These are phyloP conservation scores for Rallus limicola DNA, from an alignment of 2,113 vertebrate genomes.

Conservation along the genomic window DNA sequence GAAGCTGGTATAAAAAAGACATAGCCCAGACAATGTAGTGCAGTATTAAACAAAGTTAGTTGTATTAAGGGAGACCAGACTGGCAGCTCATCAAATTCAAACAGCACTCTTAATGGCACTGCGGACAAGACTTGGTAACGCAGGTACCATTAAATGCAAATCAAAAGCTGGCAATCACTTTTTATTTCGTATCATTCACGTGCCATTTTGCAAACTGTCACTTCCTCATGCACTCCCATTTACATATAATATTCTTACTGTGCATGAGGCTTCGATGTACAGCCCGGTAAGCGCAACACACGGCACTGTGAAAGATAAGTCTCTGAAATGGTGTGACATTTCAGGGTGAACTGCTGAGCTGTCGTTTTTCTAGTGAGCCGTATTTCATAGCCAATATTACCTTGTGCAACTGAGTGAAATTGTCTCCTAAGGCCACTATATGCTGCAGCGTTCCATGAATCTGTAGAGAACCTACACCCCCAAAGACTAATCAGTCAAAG, in stretches of 20 bases:
- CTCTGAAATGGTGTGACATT: neutral
- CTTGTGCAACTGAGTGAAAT: neutral
- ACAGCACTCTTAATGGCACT: neutral
- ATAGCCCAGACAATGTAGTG: neutral
- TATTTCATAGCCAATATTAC: neutral
- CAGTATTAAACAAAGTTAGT: neutral
- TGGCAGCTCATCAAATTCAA: neutral
- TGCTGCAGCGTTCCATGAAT: neutral
- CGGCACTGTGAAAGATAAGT: neutral
- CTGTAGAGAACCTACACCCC: neutral
- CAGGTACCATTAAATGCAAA: neutral
- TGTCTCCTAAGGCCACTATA: neutral
- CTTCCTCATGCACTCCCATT: neutral
- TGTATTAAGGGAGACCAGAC: neutral
- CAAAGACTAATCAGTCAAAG: neutral
- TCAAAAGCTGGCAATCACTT: neutral
- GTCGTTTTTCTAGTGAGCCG: neutral
- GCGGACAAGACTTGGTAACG: neutral
- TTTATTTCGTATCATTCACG: neutral
- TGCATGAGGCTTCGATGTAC: neutral
- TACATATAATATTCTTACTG: neutral
- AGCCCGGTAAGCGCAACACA: neutral
- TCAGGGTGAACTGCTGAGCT: slow-evolving; percentile 21
- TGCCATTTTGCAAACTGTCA: neutral
- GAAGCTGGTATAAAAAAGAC: neutral